Percentiles rank a stretch among this genome's conserved stretches.
phyloP scores from a whole-genome alignment of 1,140 invertebrate species.

The Cheumatopsyche charites region DNA sequence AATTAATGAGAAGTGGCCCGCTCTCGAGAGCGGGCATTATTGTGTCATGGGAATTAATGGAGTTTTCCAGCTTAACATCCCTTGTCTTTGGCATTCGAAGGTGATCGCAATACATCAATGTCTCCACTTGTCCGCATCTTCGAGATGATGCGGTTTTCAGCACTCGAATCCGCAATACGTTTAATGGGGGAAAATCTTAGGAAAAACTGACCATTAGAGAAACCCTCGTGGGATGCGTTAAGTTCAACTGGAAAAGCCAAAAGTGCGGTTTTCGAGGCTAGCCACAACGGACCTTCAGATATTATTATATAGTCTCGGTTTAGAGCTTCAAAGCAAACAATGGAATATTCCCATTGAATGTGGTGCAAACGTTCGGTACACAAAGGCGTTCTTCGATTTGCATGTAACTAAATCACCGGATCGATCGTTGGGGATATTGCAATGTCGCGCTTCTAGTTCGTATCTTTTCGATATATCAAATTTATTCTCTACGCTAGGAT shows the following conservation, averaged over 20 bases:
- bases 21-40: constrained; percentile 4
- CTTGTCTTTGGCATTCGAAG: constrained; percentile 10
- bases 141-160: neutral
- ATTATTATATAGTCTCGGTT: too few species aligned
- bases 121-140: constrained; percentile 27
- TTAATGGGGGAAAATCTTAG: neutral
- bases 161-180: constrained; percentile 21
- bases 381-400: too few species aligned
- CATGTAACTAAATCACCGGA: too few species aligned
- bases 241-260: too few species aligned
- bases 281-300: too few species aligned
- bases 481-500: neutral
- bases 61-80: constrained; percentile 27
- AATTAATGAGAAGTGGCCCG: constrained; percentile 18
- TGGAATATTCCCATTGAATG: too few species aligned
- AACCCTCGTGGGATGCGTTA: too few species aligned
- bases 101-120: constrained; percentile 28
- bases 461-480: neutral
- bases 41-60: constrained; percentile 29
- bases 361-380: too few species aligned
- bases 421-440: too few species aligned
- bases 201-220: neutral
- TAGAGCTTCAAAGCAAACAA: too few species aligned
- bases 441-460: too few species aligned
- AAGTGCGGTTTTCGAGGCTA: too few species aligned